phyloP scores from a whole-genome alignment of 2,888 invertebrate species.

The Griposia aprilina region DNA sequence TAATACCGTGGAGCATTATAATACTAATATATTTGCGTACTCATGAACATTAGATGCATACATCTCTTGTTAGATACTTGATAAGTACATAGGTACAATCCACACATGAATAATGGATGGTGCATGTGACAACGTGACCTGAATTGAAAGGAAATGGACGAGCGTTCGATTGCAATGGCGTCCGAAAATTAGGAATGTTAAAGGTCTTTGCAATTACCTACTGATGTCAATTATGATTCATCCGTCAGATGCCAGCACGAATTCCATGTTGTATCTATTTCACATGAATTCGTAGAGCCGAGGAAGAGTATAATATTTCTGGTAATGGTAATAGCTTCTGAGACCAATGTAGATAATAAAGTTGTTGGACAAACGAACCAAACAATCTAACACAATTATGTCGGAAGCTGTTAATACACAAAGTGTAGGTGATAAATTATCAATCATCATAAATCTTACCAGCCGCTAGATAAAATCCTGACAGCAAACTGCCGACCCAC shows the following conservation, averaged over 20 bases:
- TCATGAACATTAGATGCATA: conserved; percentile 43
- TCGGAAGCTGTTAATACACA: conserved; percentile 22
- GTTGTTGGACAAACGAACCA: conserved; percentile 16
- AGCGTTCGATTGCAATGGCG: conserved; percentile 61
- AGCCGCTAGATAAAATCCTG: conserved; percentile 98
- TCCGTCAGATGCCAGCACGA: conserved; percentile 10
- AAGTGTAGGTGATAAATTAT: conserved; percentile 39
- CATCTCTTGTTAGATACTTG: conserved; percentile 28
- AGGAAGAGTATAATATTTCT: not conserved
- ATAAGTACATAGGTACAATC: conserved; percentile 42
- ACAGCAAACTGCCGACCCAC: conserved; percentile 98
- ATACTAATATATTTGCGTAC: conserved; percentile 44
- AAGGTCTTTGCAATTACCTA: conserved; percentile 46
- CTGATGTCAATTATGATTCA: conserved; percentile 43
- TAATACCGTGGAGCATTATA: conserved; percentile 32
- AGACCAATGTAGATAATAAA: conserved; percentile 13
- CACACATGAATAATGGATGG: conserved; percentile 70
- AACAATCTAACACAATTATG: not conserved
- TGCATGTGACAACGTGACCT: conserved; percentile 76
- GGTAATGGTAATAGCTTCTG: not conserved
- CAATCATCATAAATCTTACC: conserved; percentile 90
- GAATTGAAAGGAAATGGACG: conserved; percentile 78
- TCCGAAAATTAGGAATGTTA: conserved; percentile 57
- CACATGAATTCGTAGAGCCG: not conserved
- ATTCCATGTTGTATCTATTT: conserved; percentile 7